These are phyloP conservation scores for Isichthys henryi DNA, from an alignment of 2,113 vertebrate species.

Conservation along the genomic window DNA sequence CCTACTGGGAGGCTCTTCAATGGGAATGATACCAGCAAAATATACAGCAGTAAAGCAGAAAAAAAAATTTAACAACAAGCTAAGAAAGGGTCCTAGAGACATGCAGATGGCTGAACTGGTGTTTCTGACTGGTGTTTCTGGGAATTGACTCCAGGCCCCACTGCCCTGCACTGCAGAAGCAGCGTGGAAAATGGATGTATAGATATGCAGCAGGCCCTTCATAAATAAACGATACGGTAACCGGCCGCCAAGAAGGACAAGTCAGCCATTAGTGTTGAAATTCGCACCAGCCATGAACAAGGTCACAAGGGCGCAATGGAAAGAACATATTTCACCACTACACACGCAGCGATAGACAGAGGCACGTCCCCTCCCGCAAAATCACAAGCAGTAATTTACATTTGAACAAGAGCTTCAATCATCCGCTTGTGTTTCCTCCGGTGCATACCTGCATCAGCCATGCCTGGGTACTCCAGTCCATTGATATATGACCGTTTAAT, in stretches of 20 bases:
- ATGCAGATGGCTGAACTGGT: neutral
- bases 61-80: neutral
- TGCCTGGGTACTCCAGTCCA: neutral
- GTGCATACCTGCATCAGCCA: neutral
- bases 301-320: neutral
- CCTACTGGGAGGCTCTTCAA: neutral
- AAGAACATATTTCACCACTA: neutral
- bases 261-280: neutral
- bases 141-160: neutral
- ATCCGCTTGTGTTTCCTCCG: neutral
- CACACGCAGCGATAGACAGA: neutral
- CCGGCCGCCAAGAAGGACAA: neutral
- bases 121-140: neutral
- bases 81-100: neutral
- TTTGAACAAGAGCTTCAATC: neutral
- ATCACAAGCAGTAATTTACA: neutral
- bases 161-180: neutral
- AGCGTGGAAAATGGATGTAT: neutral
- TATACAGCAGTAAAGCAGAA: neutral
- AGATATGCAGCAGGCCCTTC: neutral
- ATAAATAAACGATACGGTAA: neutral
- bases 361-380: neutral
- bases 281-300: neutral
- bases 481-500: neutral
- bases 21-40: neutral